phyloP scores from a whole-genome alignment of 1,140 invertebrate genomes.

The Drosophila parabipectinata region DNA sequence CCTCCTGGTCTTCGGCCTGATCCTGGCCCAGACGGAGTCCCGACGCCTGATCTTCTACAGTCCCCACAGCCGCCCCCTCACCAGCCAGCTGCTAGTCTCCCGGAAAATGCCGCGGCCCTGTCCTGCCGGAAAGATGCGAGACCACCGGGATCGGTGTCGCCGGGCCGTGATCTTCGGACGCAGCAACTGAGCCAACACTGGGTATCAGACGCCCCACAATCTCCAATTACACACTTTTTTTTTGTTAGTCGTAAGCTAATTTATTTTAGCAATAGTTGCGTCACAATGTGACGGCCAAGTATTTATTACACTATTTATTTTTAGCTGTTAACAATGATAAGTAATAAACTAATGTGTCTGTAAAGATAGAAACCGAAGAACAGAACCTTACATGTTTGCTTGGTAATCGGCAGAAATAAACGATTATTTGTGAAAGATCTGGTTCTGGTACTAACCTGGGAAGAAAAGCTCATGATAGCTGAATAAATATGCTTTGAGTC shows the following conservation, averaged over 20 bases:
- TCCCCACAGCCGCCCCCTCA: slow-evolving; percentile 39
- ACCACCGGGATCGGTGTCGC: slow-evolving; percentile 76
- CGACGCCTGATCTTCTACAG: slow-evolving; percentile 66
- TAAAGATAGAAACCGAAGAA: slow-evolving; percentile 21
- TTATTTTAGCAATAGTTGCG: slow-evolving; percentile 44
- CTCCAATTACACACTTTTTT: slow-evolving; percentile 14
- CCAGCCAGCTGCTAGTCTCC: slow-evolving; percentile 68
- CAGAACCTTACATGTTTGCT: slow-evolving; percentile 8
- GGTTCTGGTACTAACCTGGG: too few relatives aligned
- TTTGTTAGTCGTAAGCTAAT: slow-evolving; percentile 45
- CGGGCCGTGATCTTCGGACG: slow-evolving; percentile 68
- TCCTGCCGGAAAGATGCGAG: slow-evolving; percentile 70
- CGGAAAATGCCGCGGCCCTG: slow-evolving; percentile 54
- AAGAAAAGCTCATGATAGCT: too few relatives aligned
- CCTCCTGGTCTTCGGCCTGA: slow-evolving; percentile 25
- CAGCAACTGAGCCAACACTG: slow-evolving; percentile 37
- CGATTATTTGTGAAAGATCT: not conserved
- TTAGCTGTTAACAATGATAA: slow-evolving; percentile 32
- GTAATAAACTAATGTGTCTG: slow-evolving; percentile 30
- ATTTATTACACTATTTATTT: slow-evolving; percentile 51
- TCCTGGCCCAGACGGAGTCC: slow-evolving; percentile 50
- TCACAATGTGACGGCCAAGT: slow-evolving; percentile 43
- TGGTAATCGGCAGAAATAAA: not conserved
- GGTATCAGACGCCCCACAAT: not conserved
- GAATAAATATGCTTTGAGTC: too few relatives aligned